Percentiles rank a stretch among this genome's conserved stretches.
These are phyloP conservation scores for Chirona hameri DNA, from an alignment of 2,888 invertebrate genomes.

Conservation along the genomic window DNA sequence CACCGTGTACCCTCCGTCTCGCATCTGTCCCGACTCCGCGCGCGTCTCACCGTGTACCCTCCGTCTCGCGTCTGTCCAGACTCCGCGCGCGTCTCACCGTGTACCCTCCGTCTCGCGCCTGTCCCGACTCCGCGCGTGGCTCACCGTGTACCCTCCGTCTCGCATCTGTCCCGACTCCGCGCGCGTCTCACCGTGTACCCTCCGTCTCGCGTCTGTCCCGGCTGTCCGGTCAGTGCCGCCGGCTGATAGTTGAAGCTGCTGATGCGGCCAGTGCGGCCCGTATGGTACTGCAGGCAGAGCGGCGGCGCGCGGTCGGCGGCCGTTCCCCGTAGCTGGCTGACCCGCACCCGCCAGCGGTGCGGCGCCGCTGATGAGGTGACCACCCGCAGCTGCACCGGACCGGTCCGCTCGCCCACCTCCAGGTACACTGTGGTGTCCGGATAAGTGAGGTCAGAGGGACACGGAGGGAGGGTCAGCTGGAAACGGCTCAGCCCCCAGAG, in stretches of 20 bases:
- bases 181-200: conserved; percentile 3
- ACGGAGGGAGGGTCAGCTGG: no score
- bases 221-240: background rate
- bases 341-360: conserved; percentile 39
- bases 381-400: conserved; percentile 63
- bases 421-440: conserved; percentile 58
- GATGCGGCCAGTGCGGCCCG: conserved; percentile 41
- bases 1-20: no score
- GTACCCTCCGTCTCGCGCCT: no score
- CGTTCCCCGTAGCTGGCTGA: conserved; percentile 35
- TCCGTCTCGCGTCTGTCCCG: background rate
- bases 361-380: conserved; percentile 46
- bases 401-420: conserved; percentile 61
- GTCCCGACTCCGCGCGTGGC: no score
- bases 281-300: conserved; percentile 43
- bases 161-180: background rate
- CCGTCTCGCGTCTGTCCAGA: background rate
- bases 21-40: no score
- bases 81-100: no score
- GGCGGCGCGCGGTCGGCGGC: conserved; percentile 39
- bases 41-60: conserved; percentile 3
- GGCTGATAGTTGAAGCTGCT: conserved; percentile 42
- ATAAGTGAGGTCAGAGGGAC: no score
- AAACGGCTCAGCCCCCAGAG: no score
- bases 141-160: conserved; percentile 3